phyloP scores from a whole-genome alignment of 2,113 vertebrate genomes.

The Ranitomeya imitator region DNA sequence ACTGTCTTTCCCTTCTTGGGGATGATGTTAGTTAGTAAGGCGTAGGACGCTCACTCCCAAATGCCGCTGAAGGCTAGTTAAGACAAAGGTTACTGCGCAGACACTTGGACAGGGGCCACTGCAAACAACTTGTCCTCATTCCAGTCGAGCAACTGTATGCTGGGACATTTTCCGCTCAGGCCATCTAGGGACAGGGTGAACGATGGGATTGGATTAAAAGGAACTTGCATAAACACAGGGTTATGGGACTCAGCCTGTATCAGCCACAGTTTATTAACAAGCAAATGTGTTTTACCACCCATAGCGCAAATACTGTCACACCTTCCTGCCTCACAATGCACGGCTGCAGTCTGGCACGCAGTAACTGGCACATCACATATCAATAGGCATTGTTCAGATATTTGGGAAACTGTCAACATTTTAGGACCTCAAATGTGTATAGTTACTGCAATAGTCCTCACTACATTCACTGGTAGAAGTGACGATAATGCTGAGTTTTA shows the following conservation, averaged over 20 bases:
- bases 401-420: conserved; percentile 52
- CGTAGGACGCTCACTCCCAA: conserved; percentile 67
- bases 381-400: conserved; percentile 52
- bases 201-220: conserved; percentile 71
- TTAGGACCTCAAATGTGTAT: not conserved
- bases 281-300: conserved; percentile 25
- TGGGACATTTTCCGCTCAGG: conserved; percentile 71
- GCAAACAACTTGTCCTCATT: conserved; percentile 77
- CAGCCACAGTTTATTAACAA: conserved; percentile 62
- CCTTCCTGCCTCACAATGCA: conserved; percentile 46
- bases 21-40: conserved; percentile 62
- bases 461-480: too few species aligned
- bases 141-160: conserved; percentile 76
- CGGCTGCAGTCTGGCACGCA: conserved; percentile 14
- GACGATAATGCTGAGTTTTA: too few species aligned
- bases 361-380: conserved; percentile 57
- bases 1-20: conserved; percentile 56
- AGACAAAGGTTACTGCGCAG: conserved; percentile 74
- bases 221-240: conserved; percentile 68
- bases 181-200: conserved; percentile 75
- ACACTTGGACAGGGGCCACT: conserved; percentile 72
- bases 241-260: conserved; percentile 67
- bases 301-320: conserved; percentile 62
- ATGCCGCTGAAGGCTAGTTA: conserved; percentile 72
- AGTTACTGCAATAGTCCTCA: conserved; percentile 9